phyloP scores from a whole-genome alignment of 2,888 invertebrate species.

The Napeogenes sylphis region DNA sequence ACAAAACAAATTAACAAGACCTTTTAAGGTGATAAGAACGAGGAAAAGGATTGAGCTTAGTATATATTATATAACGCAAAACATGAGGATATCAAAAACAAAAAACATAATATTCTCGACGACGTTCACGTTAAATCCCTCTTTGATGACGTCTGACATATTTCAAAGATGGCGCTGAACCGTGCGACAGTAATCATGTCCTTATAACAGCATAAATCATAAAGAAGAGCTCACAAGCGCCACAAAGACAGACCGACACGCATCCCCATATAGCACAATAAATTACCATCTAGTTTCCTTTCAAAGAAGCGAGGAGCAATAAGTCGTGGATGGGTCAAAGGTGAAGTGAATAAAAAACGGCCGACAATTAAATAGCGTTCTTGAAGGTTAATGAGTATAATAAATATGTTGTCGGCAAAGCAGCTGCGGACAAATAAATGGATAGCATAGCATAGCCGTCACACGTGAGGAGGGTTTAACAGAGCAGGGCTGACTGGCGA shows the following conservation, averaged over 20 bases:
- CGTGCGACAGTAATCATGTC: slow-evolving; percentile 66
- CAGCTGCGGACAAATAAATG: slow-evolving; percentile 76
- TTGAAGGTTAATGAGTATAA: slow-evolving; percentile 78
- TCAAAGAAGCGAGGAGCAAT: slow-evolving; percentile 75
- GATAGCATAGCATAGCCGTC: slow-evolving; percentile 58
- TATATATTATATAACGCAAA: not conserved
- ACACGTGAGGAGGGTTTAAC: slow-evolving; percentile 66
- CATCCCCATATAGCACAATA: slow-evolving; percentile 68
- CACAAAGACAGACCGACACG: slow-evolving; percentile 72
- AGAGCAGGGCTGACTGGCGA: slow-evolving; percentile 60
- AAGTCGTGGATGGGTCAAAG: slow-evolving; percentile 75
- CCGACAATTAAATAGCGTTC: slow-evolving; percentile 78
- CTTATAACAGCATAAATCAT: slow-evolving; percentile 72
- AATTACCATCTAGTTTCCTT: slow-evolving; percentile 75
- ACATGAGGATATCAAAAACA: not conserved
- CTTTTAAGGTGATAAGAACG: not conserved
- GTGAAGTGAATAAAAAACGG: slow-evolving; percentile 78
- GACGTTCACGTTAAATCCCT: not conserved
- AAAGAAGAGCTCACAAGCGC: slow-evolving; percentile 67
- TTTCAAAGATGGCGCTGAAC: slow-evolving; percentile 36
- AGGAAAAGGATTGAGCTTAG: not conserved
- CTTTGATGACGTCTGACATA: not conserved
- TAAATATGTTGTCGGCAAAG: slow-evolving; percentile 78
- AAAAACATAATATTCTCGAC: not conserved
- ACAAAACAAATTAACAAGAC: not conserved